These are phyloP conservation scores for Corythornis cristatus DNA, from an alignment of 2,113 vertebrate genomes.

Conservation along the genomic window DNA sequence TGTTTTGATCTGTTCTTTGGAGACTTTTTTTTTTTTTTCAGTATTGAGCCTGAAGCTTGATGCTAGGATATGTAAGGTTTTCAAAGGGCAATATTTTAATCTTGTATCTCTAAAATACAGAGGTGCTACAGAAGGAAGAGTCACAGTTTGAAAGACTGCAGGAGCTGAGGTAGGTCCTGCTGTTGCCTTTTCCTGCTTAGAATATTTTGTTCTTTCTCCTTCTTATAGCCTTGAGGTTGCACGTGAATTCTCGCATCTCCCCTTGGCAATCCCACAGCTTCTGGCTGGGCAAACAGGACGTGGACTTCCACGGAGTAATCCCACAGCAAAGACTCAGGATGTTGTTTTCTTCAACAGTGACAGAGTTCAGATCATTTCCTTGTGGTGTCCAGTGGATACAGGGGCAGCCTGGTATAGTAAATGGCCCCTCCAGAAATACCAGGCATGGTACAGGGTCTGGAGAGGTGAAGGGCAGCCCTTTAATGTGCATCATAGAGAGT, in stretches of 20 bases:
- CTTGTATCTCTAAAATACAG: neutral
- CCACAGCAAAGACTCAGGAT: neutral
- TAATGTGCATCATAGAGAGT: neutral
- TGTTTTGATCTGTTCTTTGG: neutral
- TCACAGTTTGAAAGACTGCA: neutral
- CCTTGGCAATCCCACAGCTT: neutral
- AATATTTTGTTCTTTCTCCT: neutral
- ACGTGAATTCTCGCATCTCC: neutral
- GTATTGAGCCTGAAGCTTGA: neutral
- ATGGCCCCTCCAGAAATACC: neutral
- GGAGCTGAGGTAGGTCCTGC: neutral
- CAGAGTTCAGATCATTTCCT: rapidly evolving
- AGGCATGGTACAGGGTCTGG: neutral
- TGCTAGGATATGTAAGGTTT: neutral
- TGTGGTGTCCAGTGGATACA: neutral
- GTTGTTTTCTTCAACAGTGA: neutral
- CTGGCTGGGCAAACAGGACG: rapidly evolving
- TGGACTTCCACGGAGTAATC: neutral
- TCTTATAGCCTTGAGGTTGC: neutral
- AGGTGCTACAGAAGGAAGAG: neutral
- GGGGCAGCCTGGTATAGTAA: neutral
- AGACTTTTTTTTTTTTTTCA: neutral
- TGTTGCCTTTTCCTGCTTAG: neutral
- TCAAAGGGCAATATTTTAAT: neutral
- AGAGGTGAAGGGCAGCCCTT: neutral